These are phyloP conservation scores for Ianthella basta DNA, from an alignment of 37 sponge, comb jelly and placozoan genomes.

Conservation along the genomic window DNA sequence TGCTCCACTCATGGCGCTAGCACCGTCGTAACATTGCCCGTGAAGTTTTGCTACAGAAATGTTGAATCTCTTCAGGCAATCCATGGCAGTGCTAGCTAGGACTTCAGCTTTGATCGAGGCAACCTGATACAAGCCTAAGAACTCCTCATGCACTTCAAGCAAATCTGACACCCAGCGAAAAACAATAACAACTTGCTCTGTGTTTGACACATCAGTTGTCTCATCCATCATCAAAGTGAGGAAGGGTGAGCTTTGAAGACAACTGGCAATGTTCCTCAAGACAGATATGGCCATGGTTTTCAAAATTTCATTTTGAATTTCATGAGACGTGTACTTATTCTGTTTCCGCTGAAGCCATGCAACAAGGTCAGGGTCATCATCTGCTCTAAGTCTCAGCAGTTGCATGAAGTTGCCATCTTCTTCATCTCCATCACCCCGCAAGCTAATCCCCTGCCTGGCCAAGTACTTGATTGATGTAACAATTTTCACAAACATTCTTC, in stretches of 20 bases:
- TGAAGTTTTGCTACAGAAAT: constrained; percentile 12
- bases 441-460: constrained; percentile 54
- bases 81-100: constrained; percentile 37
- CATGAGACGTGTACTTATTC: constrained; percentile 53
- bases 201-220: constrained; percentile 47
- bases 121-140: constrained; percentile 42
- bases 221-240: constrained; percentile 60
- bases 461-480: constrained; percentile 38
- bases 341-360: constrained; percentile 31
- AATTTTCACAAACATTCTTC: constrained; percentile 38
- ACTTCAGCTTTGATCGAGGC: constrained; percentile 24
- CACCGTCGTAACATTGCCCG: constrained; percentile 70
- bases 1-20: constrained; percentile 51
- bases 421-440: constrained; percentile 60
- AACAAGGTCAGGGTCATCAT: constrained; percentile 8
- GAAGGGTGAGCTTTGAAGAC: constrained; percentile 35
- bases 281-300: constrained; percentile 41
- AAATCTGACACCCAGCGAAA: constrained; percentile 37
- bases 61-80: constrained; percentile 49
- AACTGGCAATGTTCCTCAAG: constrained; percentile 19
- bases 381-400: background rate
- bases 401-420: constrained; percentile 48
- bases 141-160: constrained; percentile 51
- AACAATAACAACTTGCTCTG: constrained; percentile 45
- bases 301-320: constrained; percentile 54